These are phyloP conservation scores for Operophtera brumata DNA, from an alignment of 2,888 invertebrate species.

Conservation along the genomic window DNA sequence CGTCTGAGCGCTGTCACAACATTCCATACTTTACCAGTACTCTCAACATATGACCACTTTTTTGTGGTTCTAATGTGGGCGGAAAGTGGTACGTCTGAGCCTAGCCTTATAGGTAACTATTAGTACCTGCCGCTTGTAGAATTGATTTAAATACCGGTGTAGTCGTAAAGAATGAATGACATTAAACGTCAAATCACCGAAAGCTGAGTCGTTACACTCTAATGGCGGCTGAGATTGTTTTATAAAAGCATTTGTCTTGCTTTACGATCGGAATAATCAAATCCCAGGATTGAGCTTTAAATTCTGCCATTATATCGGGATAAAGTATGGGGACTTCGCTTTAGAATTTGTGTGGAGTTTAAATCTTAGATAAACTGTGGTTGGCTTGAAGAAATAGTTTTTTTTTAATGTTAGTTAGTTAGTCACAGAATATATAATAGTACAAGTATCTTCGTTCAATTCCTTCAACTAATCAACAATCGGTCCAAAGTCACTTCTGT, in stretches of 20 bases:
- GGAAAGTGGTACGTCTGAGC: too few species aligned
- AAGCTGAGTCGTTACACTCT: slow-evolving; percentile 27
- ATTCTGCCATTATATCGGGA: slow-evolving; percentile 28
- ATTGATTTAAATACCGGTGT: slow-evolving; percentile 16
- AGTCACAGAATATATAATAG: too few species aligned
- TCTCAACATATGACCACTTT: too few species aligned
- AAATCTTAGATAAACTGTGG: slow-evolving; percentile 3
- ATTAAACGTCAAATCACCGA: slow-evolving; percentile 25
- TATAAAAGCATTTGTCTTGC: slow-evolving; percentile 32
- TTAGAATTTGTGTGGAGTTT: slow-evolving; percentile 5
- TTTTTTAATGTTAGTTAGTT: too few species aligned
- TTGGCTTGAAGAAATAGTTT: too few species aligned
- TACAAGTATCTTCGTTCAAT: too few species aligned
- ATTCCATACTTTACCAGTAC: too few species aligned
- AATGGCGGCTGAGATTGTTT: slow-evolving; percentile 32
- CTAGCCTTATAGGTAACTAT: too few species aligned
- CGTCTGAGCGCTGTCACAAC: too few species aligned
- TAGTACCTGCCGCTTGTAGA: slow-evolving; percentile 1
- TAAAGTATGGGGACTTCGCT: slow-evolving; percentile 19
- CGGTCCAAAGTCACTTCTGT: too few species aligned
- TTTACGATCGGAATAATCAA: slow-evolving; percentile 33
- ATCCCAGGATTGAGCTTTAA: slow-evolving; percentile 25
- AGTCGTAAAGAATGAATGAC: slow-evolving; percentile 30
- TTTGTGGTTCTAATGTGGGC: too few species aligned
- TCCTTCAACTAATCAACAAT: too few species aligned